phyloP scores from a whole-genome alignment of 2,888 invertebrate genomes.

The Orchestes rusci region DNA sequence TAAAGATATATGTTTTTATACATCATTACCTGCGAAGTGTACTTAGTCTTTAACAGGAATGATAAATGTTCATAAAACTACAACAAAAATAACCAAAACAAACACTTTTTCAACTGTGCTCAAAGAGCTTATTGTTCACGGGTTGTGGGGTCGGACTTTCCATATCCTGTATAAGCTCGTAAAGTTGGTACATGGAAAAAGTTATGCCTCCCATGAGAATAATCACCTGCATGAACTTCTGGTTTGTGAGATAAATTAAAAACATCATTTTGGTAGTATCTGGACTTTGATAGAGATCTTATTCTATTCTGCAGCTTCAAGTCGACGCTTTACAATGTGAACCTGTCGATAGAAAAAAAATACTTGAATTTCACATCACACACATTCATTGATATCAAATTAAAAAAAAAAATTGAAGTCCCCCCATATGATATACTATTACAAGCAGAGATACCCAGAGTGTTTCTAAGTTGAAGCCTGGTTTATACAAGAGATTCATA shows the following conservation, averaged over 20 bases:
- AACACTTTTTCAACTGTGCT: too few relatives aligned
- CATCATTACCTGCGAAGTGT: too few relatives aligned
- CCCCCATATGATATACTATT: too few relatives aligned
- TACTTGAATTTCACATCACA: background rate
- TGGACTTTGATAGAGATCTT: background rate
- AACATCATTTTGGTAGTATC: constrained; percentile 35
- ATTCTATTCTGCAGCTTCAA: constrained; percentile 8
- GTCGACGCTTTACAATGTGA: constrained; percentile 16
- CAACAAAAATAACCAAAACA: too few relatives aligned
- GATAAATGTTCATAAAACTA: too few relatives aligned
- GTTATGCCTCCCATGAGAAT: constrained; percentile 38
- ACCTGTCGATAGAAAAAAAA: constrained; percentile 17
- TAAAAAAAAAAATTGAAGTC: constrained; percentile 3
- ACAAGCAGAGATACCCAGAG: too few relatives aligned
- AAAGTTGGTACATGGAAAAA: constrained; percentile 38
- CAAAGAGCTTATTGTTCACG: too few relatives aligned
- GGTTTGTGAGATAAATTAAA: constrained; percentile 40
- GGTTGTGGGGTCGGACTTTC: too few relatives aligned
- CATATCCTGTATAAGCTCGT: constrained; percentile 11
- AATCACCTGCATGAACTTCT: constrained; percentile 41
- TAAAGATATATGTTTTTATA: too few relatives aligned
- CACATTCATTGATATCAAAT: background rate
- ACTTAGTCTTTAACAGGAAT: too few relatives aligned
- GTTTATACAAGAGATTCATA: too few relatives aligned
- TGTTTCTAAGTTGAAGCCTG: too few relatives aligned